Evolutionary conservation across 2,113 vertebrate species (phyloP).

Genomic region (Cavia aperea): DNA sequence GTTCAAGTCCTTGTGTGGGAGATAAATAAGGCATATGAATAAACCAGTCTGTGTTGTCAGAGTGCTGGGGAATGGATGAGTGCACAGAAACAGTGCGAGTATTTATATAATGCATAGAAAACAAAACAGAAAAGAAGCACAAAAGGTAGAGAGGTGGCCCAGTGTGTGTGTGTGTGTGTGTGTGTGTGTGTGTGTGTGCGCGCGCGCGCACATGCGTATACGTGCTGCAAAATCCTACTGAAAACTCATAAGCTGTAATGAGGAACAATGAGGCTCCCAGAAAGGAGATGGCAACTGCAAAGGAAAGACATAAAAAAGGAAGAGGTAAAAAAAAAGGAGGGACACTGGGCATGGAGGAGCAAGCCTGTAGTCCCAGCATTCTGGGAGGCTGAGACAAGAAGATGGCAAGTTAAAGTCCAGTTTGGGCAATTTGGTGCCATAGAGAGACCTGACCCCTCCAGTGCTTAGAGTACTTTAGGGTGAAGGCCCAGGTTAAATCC

Average conservation of each 20-base stretch:
- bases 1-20: neutral
- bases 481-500: neutral
- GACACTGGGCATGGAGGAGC: rapidly evolving
- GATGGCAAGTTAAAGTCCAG: neutral
- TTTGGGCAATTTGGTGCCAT: neutral
- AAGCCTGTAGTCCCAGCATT: neutral
- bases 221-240: neutral
- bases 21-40: neutral
- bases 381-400: neutral
- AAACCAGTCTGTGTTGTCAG: neutral
- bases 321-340: neutral
- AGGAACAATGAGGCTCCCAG: neutral
- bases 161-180: neutral
- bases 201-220: neutral
- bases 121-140: neutral
- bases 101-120: neutral
- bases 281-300: neutral
- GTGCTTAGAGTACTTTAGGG: neutral
- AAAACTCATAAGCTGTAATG: neutral
- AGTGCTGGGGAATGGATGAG: neutral
- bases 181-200: neutral
- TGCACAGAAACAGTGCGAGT: neutral
- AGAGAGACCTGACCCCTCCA: neutral
- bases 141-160: too few species aligned
- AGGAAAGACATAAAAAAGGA: neutral